These are phyloP conservation scores for Ornithorhynchus anatinus DNA, from an alignment of 2,113 vertebrate species.

Conservation along the genomic window DNA sequence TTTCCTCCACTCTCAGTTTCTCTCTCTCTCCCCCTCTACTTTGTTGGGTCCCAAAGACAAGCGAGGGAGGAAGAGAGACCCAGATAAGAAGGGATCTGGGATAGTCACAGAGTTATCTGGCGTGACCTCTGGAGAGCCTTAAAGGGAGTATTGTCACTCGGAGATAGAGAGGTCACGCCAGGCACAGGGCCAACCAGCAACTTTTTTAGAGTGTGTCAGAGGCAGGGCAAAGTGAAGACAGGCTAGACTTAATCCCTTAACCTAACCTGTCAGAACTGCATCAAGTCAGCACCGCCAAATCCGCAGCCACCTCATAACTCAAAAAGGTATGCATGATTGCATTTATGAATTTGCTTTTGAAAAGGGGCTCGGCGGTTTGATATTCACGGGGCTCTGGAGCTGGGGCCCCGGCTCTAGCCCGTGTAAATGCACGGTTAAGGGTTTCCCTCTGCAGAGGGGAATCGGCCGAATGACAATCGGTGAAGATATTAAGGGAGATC, in stretches of 20 bases:
- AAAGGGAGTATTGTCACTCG: conserved; percentile 77
- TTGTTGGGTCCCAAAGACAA: conserved; percentile 35
- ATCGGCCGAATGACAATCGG: conserved; percentile 9
- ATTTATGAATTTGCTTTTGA: conserved; percentile 65
- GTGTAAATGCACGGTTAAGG: conserved; percentile 38
- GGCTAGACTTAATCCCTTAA: conserved; percentile 69
- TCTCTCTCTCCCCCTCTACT: background rate
- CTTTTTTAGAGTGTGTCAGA: conserved; percentile 68
- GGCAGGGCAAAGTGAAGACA: conserved; percentile 73
- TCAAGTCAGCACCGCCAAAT: conserved; percentile 66
- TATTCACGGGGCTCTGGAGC: conserved; percentile 57
- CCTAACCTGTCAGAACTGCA: conserved; percentile 71
- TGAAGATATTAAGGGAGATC: conserved; percentile 26
- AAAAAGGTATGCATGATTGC: conserved; percentile 68
- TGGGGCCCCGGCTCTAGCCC: conserved; percentile 10
- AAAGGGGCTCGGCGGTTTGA: conserved; percentile 49
- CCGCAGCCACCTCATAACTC: conserved; percentile 70
- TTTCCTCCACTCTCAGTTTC: background rate
- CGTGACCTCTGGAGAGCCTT: conserved; percentile 74
- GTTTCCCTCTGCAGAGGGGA: conserved; percentile 30
- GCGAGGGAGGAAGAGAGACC: conserved; percentile 57
- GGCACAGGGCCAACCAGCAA: conserved; percentile 59
- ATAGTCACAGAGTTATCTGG: conserved; percentile 73
- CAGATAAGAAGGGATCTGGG: conserved; percentile 70
- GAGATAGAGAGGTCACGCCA: conserved; percentile 69